Evolutionary conservation across 2,888 invertebrate species (phyloP), one percentile per base, ranked within the genome.

Genomic region (Isoperla grammatica): DNA sequence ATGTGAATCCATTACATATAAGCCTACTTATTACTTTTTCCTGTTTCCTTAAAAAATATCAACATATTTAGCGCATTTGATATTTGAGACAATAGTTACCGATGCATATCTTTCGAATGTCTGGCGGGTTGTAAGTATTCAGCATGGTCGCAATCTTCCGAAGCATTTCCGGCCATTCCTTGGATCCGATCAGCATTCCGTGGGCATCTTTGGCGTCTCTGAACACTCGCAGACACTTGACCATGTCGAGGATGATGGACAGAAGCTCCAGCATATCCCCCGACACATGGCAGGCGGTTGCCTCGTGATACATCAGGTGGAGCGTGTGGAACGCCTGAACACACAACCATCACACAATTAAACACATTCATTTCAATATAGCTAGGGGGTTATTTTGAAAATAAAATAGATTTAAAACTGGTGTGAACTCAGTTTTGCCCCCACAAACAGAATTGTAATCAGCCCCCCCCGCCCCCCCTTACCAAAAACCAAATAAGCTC

Each of bases 301-400:
- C 94, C 75, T 95, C 95, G 69, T 94, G 92, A 73, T 94, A 89
- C 86, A 95, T 94, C 67, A 91, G 87, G 78, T 95, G 94, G 62
- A 95, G 78, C 65, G 93, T 92, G 75, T 90, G 89, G 69, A 95
- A 82, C 22, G 93, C 91, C 84, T 94, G 79, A 45, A 80, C 79
- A 43, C 48, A 11, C 5, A 11, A n/a, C n/a, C n/a, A n/a, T n/a
- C n/a, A n/a, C n/a, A n/a, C n/a, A n/a, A n/a, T n/a, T n/a, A n/a
- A n/a, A n/a, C n/a, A n/a, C n/a, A n/a, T n/a, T n/a, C n/a, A n/a
- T n/a, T n/a, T n/a, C n/a, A n/a, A n/a, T n/a, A n/a, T n/a, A n/a
- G n/a, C n/a, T n/a, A n/a, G n/a, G n/a, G n/a, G n/a, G n/a, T n/a
- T n/a, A n/a, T n/a, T n/a, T n/a, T n/a, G n/a, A n/a, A n/a, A n/a